These are phyloP conservation scores for Natrix natrix DNA, from an alignment of 2,797 vertebrate species.

Conservation along the genomic window DNA sequence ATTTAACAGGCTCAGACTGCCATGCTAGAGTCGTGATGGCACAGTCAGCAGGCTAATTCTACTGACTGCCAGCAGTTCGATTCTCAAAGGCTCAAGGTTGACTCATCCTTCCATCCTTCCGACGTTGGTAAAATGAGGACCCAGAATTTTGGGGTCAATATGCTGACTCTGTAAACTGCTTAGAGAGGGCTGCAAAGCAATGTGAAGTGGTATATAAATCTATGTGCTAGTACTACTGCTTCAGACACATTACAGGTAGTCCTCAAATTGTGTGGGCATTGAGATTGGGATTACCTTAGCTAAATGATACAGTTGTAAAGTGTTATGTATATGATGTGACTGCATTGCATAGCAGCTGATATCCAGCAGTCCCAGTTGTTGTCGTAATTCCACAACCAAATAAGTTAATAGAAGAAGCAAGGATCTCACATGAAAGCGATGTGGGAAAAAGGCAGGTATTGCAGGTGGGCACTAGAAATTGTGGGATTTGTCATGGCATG, in stretches of 20 bases:
- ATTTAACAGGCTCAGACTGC: not conserved
- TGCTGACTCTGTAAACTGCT: too few species aligned
- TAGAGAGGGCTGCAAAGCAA: too few species aligned
- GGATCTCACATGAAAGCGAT: not conserved
- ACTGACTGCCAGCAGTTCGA: too few species aligned
- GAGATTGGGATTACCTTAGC: not conserved
- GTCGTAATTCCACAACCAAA: not conserved
- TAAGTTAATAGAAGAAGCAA: not conserved
- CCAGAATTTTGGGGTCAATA: too few species aligned
- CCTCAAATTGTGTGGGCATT: not conserved
- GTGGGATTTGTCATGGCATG: not conserved
- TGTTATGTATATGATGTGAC: not conserved
- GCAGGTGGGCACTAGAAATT: not conserved
- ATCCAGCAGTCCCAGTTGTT: not conserved
- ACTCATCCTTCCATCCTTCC: too few species aligned
- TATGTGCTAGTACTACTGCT: not conserved
- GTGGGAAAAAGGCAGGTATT: not conserved
- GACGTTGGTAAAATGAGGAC: too few species aligned
- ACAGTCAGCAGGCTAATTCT: too few species aligned
- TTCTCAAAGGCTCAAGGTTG: too few species aligned
- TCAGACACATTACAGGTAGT: not conserved
- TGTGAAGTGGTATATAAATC: too few species aligned
- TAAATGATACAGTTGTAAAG: not conserved
- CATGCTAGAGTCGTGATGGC: not conserved
- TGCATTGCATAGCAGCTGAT: not conserved